A percentile compares a stretch with the other conserved stretches of the same genome.
Evolutionary conservation across 2,797 vertebrate species (phyloP).

Genomic region (Myotis findleyi): DNA sequence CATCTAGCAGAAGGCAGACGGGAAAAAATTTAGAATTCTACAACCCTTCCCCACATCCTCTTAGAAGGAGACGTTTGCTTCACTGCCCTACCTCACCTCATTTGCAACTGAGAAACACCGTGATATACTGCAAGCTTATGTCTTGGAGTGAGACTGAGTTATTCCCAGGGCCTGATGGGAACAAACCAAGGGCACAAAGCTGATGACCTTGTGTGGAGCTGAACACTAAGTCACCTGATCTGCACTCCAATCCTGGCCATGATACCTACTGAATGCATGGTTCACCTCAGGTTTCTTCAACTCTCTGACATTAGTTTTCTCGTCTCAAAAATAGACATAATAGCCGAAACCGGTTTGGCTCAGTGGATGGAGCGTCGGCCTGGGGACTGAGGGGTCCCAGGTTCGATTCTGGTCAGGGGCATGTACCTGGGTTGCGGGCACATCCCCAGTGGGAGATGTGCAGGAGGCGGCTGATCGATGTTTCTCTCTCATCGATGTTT

Average conservation of each 20-base stretch:
- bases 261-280: neutral
- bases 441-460: too few relatives aligned
- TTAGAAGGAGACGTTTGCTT: neutral
- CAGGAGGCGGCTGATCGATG: too few relatives aligned
- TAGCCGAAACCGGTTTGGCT: too few relatives aligned
- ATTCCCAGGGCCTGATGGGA: neutral
- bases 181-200: neutral
- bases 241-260: neutral
- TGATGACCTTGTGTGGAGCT: neutral
- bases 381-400: too few relatives aligned
- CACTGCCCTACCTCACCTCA: neutral
- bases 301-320: neutral
- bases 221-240: neutral
- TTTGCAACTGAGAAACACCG: neutral
- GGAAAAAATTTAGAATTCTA: neutral
- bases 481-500: too few relatives aligned
- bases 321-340: neutral
- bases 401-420: too few relatives aligned
- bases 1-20: neutral
- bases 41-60: neutral
- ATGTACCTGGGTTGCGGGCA: too few relatives aligned
- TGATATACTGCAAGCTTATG: neutral
- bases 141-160: neutral
- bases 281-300: neutral
- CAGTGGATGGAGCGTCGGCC: too few relatives aligned